Evolutionary conservation across 2,888 invertebrate species (phyloP).

Genomic region (Quadroppia sp.): DNA sequence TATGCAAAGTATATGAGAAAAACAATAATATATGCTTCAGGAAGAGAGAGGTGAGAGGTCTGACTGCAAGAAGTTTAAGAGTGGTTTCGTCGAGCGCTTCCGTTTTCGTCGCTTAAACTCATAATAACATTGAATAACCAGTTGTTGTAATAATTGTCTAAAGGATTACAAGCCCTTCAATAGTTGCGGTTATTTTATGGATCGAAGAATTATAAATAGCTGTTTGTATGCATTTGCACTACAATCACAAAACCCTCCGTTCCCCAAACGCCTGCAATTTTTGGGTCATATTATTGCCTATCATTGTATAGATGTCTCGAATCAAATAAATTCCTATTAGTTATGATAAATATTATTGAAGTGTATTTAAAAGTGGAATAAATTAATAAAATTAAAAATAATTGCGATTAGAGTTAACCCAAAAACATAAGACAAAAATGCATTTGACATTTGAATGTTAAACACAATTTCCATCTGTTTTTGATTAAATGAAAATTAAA

Average conservation of each 20-base stretch:
- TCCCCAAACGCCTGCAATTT: no score
- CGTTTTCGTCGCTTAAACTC: constrained; percentile 33
- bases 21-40: constrained; percentile 23
- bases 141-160: neutral
- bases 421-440: no score
- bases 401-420: no score
- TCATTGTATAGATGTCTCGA: no score
- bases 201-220: neutral
- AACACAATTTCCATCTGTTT: neutral
- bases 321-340: no score
- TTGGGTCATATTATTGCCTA: no score
- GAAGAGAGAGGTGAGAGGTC: neutral
- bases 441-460: no score
- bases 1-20: neutral
- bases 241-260: no score
- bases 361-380: no score
- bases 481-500: constrained; percentile 1
- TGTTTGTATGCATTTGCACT: no score
- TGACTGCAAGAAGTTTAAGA: neutral
- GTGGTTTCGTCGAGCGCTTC: constrained; percentile 8
- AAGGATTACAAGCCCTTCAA: constrained; percentile 4
- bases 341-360: no score
- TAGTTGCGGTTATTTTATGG: constrained; percentile 5
- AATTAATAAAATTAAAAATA: no score
- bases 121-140: constrained; percentile 22